Evolutionary conservation across 2,888 invertebrate species (phyloP), one percentile per base, ranked within the genome.

Genomic region (Atethmia centrago): DNA sequence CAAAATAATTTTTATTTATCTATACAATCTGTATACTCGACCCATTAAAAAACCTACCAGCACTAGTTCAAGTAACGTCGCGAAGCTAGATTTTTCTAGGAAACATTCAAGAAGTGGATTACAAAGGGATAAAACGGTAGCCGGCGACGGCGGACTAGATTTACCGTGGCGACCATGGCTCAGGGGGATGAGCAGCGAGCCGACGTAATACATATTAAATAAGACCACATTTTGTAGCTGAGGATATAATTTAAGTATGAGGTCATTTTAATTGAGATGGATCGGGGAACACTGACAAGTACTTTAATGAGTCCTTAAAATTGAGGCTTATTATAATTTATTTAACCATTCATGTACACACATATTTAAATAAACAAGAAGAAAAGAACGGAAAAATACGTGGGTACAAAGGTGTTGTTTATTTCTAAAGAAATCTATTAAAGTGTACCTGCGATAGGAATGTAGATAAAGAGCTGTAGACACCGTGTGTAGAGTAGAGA

Each of bases 191-290:
- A 82, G 75, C 75, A 77, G 72, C 31, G 71, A 84, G 63, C 69
- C 69, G 40, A 53, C 55, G 75, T 72, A 82, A 84, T 84, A 84
- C 85, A 84, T 84, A 80, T 84, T 84, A 82, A 84, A 84, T 80
- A 76, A 82, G 74, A 69, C 70, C 68, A 75, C 55, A 63, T 64
- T 83, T 64, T 71, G 55, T 71, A 58, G 56, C 61, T 69, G 45
- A 8, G 28, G 40, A 19, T 49, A 68, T 56, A 49, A 72, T 62
- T 47, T 64, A 45, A 56, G 61, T 47, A 40, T 55, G 16, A 61
- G 53, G 51, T 61, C 28, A 40, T 51, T 78, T 81, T 63, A 49
- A 55, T 62, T 55, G 51, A 19, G 40, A 31, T 12, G 21, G 28
- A 51, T 78, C 71, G 55, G 19, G 42, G 28, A 61, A 51, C 28